Evolutionary conservation across 2,888 invertebrate species (phyloP).

Genomic region (Patella ulyssiponensis): DNA sequence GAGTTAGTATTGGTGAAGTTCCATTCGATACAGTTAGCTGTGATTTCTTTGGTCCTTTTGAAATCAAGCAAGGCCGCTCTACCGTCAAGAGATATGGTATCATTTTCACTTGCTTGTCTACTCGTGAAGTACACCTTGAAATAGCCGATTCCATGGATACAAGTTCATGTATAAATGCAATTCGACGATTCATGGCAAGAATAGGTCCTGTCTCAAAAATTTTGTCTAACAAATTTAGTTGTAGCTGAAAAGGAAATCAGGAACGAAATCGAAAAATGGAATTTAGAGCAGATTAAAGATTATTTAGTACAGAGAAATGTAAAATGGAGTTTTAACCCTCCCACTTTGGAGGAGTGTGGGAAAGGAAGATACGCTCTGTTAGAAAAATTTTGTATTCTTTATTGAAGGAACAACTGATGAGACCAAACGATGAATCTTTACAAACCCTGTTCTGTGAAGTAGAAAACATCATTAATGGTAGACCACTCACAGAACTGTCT

Average conservation of each 20-base stretch:
- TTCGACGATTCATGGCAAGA: conserved; percentile 24
- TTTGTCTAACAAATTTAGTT: too few relatives aligned
- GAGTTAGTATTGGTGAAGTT: too few relatives aligned
- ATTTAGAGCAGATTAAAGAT: conserved; percentile 25
- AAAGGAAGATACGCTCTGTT: conserved; percentile 32
- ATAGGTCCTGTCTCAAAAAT: conserved; percentile 24
- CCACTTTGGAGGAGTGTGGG: conserved; percentile 42
- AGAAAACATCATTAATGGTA: conserved; percentile 33
- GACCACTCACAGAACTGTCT: conserved; percentile 31
- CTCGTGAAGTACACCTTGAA: neutral
- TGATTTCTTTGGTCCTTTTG: too few relatives aligned
- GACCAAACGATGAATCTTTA: conserved; percentile 31
- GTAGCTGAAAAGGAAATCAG: conserved; percentile 14
- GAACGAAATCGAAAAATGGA: conserved; percentile 31
- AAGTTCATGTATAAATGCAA: too few relatives aligned
- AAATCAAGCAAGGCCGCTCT: conserved; percentile 16
- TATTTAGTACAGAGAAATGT: conserved; percentile 27
- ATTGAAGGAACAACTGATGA: conserved; percentile 20
- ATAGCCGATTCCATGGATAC: too few relatives aligned
- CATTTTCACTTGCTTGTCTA: conserved; percentile 35
- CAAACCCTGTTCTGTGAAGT: conserved; percentile 16
- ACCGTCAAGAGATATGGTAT: conserved; percentile 36
- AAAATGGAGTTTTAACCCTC: conserved; percentile 38
- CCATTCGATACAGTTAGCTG: too few relatives aligned
- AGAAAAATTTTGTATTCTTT: conserved; percentile 16